Percentiles rank a stretch among this genome's conserved stretches.
These are phyloP conservation scores for Sarcophaga bullata DNA, from an alignment of 1,140 invertebrate genomes.

Conservation along the genomic window DNA sequence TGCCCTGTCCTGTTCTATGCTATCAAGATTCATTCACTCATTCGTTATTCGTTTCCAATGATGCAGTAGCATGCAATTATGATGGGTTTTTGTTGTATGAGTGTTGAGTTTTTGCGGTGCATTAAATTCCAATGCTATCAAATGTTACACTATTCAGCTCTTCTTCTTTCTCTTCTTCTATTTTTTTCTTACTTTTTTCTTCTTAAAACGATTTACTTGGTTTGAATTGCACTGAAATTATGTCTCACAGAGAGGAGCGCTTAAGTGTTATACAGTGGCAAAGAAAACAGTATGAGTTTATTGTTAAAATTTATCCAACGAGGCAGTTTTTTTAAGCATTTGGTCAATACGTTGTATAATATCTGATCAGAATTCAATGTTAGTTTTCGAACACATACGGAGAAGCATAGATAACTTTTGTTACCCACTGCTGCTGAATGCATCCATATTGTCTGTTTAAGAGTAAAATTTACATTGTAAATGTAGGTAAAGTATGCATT, in stretches of 20 bases:
- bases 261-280: neutral
- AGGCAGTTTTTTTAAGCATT: too few species aligned
- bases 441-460: neutral
- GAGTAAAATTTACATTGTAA: neutral
- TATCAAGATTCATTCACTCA: neutral
- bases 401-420: too few species aligned
- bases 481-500: conserved; percentile 2
- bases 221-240: neutral
- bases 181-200: too few species aligned
- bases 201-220: neutral
- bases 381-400: too few species aligned
- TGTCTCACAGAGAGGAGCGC: neutral
- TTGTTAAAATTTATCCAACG: too few species aligned
- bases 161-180: too few species aligned
- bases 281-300: neutral
- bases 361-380: too few species aligned
- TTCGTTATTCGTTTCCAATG: neutral
- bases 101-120: neutral
- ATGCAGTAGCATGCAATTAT: neutral
- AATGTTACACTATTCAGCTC: neutral
- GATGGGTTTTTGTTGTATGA: neutral
- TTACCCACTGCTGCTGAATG: too few species aligned
- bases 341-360: too few species aligned
- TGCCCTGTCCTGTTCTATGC: neutral
- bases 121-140: conserved; percentile 3